Base-by-base conservation (phyloP, 2,797 vertebrate genomes). In the Hirundo rustica region DNA sequence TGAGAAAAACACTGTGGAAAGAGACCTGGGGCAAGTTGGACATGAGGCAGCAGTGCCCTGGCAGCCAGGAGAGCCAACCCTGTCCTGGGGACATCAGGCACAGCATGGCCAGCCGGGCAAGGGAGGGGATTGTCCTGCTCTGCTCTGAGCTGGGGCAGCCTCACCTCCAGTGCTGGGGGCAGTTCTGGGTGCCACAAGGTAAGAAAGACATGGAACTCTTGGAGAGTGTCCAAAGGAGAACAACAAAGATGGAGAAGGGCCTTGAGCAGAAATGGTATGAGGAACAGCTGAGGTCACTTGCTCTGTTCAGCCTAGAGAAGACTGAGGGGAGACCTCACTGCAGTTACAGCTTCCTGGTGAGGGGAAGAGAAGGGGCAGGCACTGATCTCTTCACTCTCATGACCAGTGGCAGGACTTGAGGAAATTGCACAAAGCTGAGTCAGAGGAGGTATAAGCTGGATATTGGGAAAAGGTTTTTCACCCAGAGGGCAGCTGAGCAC, bases 211-310 rank as follows among this genome's bases (percentile, higher is more conserved):
- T 40, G 10, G 7, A 73, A 23, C 2, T 6, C 12, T 38, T 38
- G 0, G 23, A 64, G 42, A 73, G 42, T 13, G 25, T 34, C 20
- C 7, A 55, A 16, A 29, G 29, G 29, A 40, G 10, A 8, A 16
- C 16, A 4, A 7, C 0, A 1, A 16, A 0, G 19, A 2, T 55
- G 13, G 42, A 3, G 13, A 50, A 74, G 3, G 14, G 21, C 2
- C 11, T 66, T 10, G 36, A 50, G 44, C 20, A 1, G 11, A 34
- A 74, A 2, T 3, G 0, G 0, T 26, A 7, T 13, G 16, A 50
- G 44, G 26, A 36, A 2, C 4, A 2, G 2, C 17, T 51, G 45
- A 44, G 6, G 15, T 44, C 7, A 36, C 4, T 22, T 36, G 53
- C 2, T 58, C 0, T 32, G 22, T 44, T 75, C 45, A 27, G 8